Evolutionary conservation across 2,113 vertebrate species (phyloP).

Genomic region (Carassius carassius): DNA sequence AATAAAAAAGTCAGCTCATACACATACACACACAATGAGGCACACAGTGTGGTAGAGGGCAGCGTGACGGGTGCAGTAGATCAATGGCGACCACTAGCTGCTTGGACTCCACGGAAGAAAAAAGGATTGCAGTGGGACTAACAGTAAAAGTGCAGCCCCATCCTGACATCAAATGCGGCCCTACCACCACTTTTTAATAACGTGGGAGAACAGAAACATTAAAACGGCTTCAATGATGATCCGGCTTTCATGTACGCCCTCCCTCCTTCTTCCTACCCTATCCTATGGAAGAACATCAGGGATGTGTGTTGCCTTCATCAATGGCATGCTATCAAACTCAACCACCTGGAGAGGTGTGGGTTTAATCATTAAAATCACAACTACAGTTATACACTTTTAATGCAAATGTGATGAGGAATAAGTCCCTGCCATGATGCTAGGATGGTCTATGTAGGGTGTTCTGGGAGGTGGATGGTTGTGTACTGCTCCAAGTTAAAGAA

Average conservation of each 20-base stretch:
- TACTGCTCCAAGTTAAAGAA: not conserved
- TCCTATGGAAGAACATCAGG: conserved; percentile 11
- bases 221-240: conserved; percentile 53
- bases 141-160: conserved; percentile 71
- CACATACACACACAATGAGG: conserved; percentile 44
- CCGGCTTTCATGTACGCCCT: conserved; percentile 43
- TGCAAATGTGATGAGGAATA: not conserved
- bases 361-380: not conserved
- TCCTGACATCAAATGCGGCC: conserved; percentile 18
- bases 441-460: not conserved
- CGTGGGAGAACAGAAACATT: conserved; percentile 55
- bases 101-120: conserved; percentile 85
- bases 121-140: conserved; percentile 74
- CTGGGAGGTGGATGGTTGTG: not conserved
- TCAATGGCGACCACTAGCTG: conserved; percentile 89
- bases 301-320: not conserved
- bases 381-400: not conserved
- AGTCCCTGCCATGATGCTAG: not conserved
- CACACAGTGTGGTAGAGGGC: conserved; percentile 68
- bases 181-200: conserved; percentile 64
- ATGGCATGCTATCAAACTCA: conserved; percentile 18
- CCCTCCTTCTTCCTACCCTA: not conserved
- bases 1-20: conserved; percentile 35
- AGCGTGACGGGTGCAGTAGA: conserved; percentile 84
- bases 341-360: not conserved